Percentiles rank a stretch among this genome's conserved stretches.
Conservation (phyloP, 2,113 vertebrate genomes). For the Natator depressus region DNA sequence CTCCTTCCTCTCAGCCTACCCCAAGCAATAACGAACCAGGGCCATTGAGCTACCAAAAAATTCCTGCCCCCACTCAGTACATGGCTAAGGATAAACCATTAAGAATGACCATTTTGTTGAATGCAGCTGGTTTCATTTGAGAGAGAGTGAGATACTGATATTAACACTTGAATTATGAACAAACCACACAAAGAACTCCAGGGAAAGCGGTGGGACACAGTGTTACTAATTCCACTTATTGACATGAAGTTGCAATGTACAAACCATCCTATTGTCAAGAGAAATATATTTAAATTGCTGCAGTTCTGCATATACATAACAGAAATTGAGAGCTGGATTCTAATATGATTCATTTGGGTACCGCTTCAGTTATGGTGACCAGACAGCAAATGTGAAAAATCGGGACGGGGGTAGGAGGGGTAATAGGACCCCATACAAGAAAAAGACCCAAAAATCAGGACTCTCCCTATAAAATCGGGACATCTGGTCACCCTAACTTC, state of each 20-base stretch:
- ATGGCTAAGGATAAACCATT: not conserved
- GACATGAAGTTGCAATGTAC: not conserved
- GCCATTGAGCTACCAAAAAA: not conserved
- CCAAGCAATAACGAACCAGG: not conserved
- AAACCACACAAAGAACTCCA: not conserved
- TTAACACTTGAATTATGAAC: not conserved
- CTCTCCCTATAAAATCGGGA: too few relatives aligned
- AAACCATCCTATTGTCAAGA: not conserved
- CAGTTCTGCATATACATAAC: not conserved
- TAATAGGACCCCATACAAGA: too few relatives aligned
- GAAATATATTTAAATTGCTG: not conserved
- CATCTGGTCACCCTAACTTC: too few relatives aligned
- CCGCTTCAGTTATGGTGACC: not conserved
- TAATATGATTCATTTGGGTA: not conserved
- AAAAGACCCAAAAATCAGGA: too few relatives aligned
- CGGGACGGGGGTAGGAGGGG: too few relatives aligned
- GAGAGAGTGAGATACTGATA: fast-evolving
- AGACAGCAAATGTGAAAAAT: too few relatives aligned
- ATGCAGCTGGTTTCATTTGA: fast-evolving
- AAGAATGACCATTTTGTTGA: fast-evolving
- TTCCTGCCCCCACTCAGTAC: too few relatives aligned
- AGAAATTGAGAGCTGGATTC: not conserved
- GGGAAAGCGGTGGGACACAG: not conserved
- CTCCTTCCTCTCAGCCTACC: not conserved
- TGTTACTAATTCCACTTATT: not conserved